These are phyloP conservation scores for Tetanocera ferruginea DNA, from an alignment of 2,888 invertebrate species.

Conservation along the genomic window DNA sequence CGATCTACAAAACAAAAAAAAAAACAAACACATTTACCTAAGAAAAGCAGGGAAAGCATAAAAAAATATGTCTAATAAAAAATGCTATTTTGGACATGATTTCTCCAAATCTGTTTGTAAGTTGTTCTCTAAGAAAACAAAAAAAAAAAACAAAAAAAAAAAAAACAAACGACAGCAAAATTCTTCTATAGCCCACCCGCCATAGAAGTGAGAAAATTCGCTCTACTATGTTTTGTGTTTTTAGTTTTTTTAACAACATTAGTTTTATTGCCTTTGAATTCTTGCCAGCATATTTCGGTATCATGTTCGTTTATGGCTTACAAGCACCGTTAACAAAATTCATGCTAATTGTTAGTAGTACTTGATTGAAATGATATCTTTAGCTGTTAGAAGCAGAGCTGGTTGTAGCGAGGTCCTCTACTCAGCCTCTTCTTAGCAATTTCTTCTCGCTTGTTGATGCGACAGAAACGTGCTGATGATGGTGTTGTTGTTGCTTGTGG, in stretches of 20 bases:
- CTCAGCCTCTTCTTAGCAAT: not conserved
- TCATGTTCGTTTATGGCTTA: conserved; percentile 26
- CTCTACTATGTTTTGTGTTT: conserved; percentile 16
- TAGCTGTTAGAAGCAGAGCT: not conserved
- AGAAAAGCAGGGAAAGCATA: too few relatives aligned
- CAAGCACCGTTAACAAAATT: conserved; percentile 42
- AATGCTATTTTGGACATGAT: not conserved
- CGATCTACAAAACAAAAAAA: not conserved
- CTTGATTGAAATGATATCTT: conserved; percentile 40
- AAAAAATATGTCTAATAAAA: not conserved
- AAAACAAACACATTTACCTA: not conserved
- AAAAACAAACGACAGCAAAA: not conserved
- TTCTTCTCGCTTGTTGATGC: not conserved
- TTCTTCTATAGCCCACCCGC: not conserved
- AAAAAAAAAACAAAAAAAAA: not conserved
- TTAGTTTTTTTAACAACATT: not conserved
- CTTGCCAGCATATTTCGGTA: not conserved
- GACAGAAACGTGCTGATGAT: not conserved
- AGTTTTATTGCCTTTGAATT: not conserved
- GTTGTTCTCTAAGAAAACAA: not conserved
- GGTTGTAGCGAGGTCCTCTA: too few relatives aligned
- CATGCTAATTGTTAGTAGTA: conserved; percentile 43
- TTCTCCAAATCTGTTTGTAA: not conserved
- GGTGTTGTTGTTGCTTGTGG: not conserved
- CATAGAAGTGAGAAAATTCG: conserved; percentile 36